Conservation (phyloP, 92 coral and sea anemone genomes). For the Actinostola sp. region DNA sequence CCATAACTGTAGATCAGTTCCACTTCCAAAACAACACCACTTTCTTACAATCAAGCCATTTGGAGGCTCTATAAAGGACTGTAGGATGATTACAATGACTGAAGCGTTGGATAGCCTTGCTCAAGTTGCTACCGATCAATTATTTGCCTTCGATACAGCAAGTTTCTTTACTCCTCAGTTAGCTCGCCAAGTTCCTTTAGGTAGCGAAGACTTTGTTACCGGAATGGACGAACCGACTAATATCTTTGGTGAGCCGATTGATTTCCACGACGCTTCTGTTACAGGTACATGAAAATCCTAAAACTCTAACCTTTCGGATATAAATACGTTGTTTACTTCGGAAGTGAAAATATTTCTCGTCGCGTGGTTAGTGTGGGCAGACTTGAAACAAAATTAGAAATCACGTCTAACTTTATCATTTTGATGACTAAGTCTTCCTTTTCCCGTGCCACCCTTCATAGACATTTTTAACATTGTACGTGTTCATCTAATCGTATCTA, state of each 20-base stretch:
- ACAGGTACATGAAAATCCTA: constrained; percentile 79
- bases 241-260: constrained; percentile 98
- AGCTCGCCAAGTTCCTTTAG: constrained; percentile 87
- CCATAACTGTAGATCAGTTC: constrained; percentile 99
- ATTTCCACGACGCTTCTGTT: constrained; percentile 91
- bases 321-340: constrained; percentile 58
- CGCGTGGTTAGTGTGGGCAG: constrained; percentile 59
- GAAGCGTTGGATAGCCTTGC: constrained; percentile 97
- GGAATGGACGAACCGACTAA: constrained; percentile 92
- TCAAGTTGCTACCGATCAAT: constrained; percentile 99
- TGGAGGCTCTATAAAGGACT: constrained; percentile 1
- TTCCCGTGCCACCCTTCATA: constrained; percentile 47
- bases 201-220: constrained; percentile 90
- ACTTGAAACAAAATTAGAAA: constrained; percentile 36
- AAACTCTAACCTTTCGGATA: constrained; percentile 32
- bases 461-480: constrained; percentile 18
- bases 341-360: constrained; percentile 49
- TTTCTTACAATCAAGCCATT: constrained; percentile 17
- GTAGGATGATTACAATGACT: constrained; percentile 91
- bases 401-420: constrained; percentile 30
- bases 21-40: constrained; percentile 49
- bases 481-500: constrained; percentile 18
- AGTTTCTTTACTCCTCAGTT: constrained; percentile 93
- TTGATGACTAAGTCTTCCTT: constrained; percentile 14
- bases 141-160: constrained; percentile 96